Evolutionary conservation across 2,888 invertebrate species (phyloP).

Genomic region (Cerastis rubricosa): DNA sequence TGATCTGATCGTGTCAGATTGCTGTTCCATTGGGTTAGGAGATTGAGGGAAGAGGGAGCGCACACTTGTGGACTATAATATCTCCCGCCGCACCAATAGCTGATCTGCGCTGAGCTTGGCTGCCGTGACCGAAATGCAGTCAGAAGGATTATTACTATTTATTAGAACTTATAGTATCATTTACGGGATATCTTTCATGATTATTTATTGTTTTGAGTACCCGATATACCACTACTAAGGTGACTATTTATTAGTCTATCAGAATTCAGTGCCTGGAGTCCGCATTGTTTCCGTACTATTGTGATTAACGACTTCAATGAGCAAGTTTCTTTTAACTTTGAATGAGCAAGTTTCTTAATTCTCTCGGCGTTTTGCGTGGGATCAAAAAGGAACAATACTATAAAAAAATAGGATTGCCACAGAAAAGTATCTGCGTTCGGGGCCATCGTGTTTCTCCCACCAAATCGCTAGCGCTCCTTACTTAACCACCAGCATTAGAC

Average conservation of each 20-base stretch:
- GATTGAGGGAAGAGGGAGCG: no score
- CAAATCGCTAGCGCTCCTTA: constrained; percentile 29
- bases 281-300: neutral
- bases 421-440: neutral
- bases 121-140: neutral
- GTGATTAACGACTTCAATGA: neutral
- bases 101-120: no score
- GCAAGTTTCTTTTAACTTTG: neutral
- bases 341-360: neutral
- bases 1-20: no score
- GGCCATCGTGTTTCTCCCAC: neutral
- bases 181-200: no score
- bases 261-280: neutral
- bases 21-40: no score
- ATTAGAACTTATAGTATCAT: no score
- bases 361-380: neutral
- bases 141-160: no score
- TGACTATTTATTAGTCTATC: neutral
- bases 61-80: no score
- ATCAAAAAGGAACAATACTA: neutral
- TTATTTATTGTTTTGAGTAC: no score
- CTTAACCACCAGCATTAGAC: constrained; percentile 52
- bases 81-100: no score
- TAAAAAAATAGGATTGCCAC: neutral
- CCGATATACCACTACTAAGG: no score